A percentile compares a stretch with the other conserved stretches of the same genome.
Conservation (phyloP, 2,888 invertebrate species). For the Cyrtodaria siliqua region DNA sequence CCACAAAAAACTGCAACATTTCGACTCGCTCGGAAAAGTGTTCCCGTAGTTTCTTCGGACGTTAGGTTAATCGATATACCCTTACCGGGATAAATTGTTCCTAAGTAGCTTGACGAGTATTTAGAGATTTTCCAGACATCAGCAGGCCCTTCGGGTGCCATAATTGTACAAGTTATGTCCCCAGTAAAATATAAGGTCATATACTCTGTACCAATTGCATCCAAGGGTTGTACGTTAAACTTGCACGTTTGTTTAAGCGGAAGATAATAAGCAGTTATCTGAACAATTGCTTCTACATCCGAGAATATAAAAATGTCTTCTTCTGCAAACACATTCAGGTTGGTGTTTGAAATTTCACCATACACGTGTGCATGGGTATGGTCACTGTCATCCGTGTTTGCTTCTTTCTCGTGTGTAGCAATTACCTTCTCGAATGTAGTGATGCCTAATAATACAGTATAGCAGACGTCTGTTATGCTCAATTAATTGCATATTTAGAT, state of each 20-base stretch:
- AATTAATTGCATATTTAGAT: too few species aligned
- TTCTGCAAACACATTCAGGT: background rate
- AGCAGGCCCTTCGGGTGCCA: constrained; percentile 1
- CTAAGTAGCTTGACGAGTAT: background rate
- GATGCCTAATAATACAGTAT: too few species aligned
- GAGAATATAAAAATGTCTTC: background rate
- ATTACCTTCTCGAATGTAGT: too few species aligned
- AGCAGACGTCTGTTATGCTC: too few species aligned
- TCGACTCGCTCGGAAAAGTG: constrained; percentile 18
- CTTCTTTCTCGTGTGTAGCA: too few species aligned
- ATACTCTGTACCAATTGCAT: constrained; percentile 35
- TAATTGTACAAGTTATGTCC: constrained; percentile 1
- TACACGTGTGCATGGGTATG: too few species aligned
- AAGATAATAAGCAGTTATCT: too few species aligned
- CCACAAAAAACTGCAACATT: constrained; percentile 47
- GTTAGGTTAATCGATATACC: background rate
- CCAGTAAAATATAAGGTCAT: constrained; percentile 26
- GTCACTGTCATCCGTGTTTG: too few species aligned
- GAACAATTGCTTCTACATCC: constrained; percentile 5
- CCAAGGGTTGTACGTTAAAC: constrained; percentile 19
- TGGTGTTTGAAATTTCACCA: too few species aligned
- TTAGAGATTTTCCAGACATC: constrained; percentile 1
- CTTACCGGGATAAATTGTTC: background rate
- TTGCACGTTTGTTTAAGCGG: too few species aligned
- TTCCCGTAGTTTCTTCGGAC: constrained; percentile 21